Base-by-base conservation (phyloP, 2,113 vertebrate genomes). In the Capra hircus region DNA sequence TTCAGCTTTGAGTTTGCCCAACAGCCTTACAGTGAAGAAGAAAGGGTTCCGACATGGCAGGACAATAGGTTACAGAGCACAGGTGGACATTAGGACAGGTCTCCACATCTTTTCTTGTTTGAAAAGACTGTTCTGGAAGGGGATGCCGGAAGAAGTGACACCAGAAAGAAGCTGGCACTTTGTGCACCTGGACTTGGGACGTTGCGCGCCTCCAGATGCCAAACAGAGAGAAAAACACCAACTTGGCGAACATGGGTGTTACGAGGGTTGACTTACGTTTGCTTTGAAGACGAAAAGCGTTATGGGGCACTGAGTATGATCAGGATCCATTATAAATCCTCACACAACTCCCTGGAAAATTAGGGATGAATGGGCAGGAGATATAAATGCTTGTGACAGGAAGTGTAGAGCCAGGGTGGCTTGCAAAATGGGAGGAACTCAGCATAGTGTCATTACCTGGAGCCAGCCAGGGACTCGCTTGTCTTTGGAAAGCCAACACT, bases 201-300 rank as follows among this genome's bases (percentile, higher is more conserved):
- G 1, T 2, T 3, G 3, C 19, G 59, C 19, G 19, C 43, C 50
- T 10, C 71, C 55, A 19, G 53, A 21, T 53, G 33, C 67, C 88
- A 89, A 52, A 89, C 2, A 11, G 28, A 23, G 33, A 93, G 36
- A 14, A 27, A 45, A 95, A 74, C 0, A 36, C 94, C 50, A 45
- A 95, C 52, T 15, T 52, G 59, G 64, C 16, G 27, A 7, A 10
- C 0, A 4, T 0, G 3, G 60, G 50, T 48, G 45, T 96, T 78
- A 88, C 0, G 5, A 84, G 60, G 25, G 67, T 48, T 87, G 23
- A 53, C 62, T 67, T 81, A 50, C 12, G 55, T 88, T 55, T 48
- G 52, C 96, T 97, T 95, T 96, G 92, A 96, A 97, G 62, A 95
- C 50, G 43, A 77, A 94, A 96, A 83, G 94, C 59, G 77, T 94